phyloP scores from a whole-genome alignment of 2,113 vertebrate species.

The Corvus moneduloides region DNA sequence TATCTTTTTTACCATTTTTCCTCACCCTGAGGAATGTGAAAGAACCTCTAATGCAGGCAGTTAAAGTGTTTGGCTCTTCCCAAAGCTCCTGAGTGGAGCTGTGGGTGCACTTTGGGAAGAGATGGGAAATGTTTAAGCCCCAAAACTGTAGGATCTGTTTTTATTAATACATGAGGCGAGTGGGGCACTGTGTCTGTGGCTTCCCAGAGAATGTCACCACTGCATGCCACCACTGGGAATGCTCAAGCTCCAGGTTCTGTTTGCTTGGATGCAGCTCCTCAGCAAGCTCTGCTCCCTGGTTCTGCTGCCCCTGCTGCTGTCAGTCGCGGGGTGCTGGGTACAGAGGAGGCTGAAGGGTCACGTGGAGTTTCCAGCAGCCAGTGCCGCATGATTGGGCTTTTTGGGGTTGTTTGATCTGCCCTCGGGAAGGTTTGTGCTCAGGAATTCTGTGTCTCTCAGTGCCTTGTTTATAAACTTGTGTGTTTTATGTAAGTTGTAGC shows the following conservation, averaged over 20 bases:
- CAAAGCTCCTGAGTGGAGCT: not conserved
- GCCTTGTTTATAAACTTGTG: not conserved
- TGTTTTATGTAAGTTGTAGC: not conserved
- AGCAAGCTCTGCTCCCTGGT: not conserved
- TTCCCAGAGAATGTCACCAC: not conserved
- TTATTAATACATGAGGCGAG: not conserved
- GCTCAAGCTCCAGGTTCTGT: not conserved
- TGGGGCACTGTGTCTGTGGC: rapidly evolving
- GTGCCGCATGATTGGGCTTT: not conserved
- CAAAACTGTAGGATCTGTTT: rapidly evolving
- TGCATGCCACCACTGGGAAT: not conserved
- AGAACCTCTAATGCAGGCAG: not conserved
- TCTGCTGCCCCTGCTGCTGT: not conserved
- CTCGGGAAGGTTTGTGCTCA: not conserved
- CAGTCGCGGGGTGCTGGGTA: not conserved
- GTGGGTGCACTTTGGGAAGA: not conserved
- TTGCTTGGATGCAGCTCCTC: not conserved
- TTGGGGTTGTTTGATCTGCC: not conserved
- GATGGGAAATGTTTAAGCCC: not conserved
- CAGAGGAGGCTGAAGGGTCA: not conserved
- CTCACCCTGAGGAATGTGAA: not conserved
- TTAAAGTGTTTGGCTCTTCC: not conserved
- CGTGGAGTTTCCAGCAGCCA: not conserved
- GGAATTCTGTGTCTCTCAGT: not conserved
- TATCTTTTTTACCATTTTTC: not conserved